Base-by-base conservation (phyloP, 2,797 vertebrate genomes). In the Sphenopsis melanotis region DNA sequence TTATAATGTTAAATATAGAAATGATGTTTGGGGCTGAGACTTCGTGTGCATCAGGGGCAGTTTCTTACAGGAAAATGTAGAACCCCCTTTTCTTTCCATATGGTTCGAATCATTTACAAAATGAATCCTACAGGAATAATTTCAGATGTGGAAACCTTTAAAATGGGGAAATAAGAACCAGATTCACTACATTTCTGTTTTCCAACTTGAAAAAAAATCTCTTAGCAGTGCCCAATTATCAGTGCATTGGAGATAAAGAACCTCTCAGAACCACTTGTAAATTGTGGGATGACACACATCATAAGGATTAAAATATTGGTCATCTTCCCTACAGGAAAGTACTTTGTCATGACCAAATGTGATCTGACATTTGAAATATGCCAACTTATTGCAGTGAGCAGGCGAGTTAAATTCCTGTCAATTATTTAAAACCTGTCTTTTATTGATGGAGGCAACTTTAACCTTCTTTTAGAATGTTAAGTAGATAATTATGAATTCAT, bases 151-250 rank as follows among this genome's bases (percentile, higher is more conserved):
- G 95, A 97, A 97, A 91, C 56, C 81, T 97, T 96, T 95, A 95
- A 95, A 96, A 97, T 85, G 27, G 69, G 86, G 89, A 96, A 97
- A 97, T 97, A 97, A 89, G 91, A 97, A 96, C 1, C 96, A 97
- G 95, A 97, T 96, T 93, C 68, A 56, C 81, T 86, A 41, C 22
- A 72, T 93, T 84, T 96, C 57, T 89, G 22, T 83, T 91, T 91
- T 91, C 42, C 42, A 96, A n/a, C 34, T 93, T 29, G 66, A 94
- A 83, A 89, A 86, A 79, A 37, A 84, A 22, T 26, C 3, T 2
- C 42, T 81, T 84, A 93, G 75, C 60, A 89, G 36, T 27, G 32
- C 63, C 42, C 75, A 82, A 44, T 86, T 93, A 86, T 87, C 83
- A 78, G 37, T 83, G 56, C 50, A 24, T 63, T 90, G 32, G n/a